Percentiles rank a stretch among this genome's conserved stretches.
These are phyloP conservation scores for Meandrusa payeni DNA, from an alignment of 2,888 invertebrate genomes.

Conservation along the genomic window DNA sequence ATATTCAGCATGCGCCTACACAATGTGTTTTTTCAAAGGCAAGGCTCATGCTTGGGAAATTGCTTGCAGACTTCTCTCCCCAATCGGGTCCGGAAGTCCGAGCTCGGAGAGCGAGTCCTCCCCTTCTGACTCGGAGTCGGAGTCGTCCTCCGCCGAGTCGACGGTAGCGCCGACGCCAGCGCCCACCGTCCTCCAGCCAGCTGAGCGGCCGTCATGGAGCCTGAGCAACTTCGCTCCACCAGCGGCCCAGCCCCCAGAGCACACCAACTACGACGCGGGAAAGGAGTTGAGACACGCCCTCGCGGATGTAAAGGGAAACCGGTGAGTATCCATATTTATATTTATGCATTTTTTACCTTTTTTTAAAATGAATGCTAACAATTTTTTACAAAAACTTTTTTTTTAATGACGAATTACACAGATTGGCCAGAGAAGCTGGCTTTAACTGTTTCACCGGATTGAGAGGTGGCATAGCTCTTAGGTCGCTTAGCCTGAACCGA, in stretches of 20 bases:
- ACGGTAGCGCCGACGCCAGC: slow-evolving; percentile 42
- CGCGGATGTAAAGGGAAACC: slow-evolving; percentile 73
- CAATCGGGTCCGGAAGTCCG: slow-evolving; percentile 69
- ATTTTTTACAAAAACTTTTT: too few relatives aligned
- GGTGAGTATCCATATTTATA: too few relatives aligned
- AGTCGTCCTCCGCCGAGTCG: slow-evolving; percentile 79
- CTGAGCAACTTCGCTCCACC: slow-evolving; percentile 67
- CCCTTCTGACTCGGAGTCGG: slow-evolving; percentile 83
- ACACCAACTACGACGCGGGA: slow-evolving; percentile 73
- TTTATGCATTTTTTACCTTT: too few relatives aligned
- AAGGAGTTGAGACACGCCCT: slow-evolving; percentile 80
- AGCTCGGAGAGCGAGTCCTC: slow-evolving; percentile 80
- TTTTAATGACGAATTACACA: too few relatives aligned
- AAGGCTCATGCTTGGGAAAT: too few relatives aligned
- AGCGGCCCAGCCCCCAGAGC: slow-evolving; percentile 56
- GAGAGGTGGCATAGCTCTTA: too few relatives aligned
- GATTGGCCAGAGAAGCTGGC: too few relatives aligned
- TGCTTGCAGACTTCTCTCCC: slow-evolving; percentile 69
- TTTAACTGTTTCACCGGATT: too few relatives aligned
- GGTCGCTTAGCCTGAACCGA: too few relatives aligned
- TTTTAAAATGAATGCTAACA: too few relatives aligned
- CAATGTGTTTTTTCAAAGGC: too few relatives aligned
- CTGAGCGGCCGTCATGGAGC: slow-evolving; percentile 72
- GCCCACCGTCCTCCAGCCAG: slow-evolving; percentile 61
- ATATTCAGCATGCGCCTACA: too few relatives aligned